Base-by-base conservation (phyloP, 2,113 vertebrate species). In the Anser cygnoides region DNA sequence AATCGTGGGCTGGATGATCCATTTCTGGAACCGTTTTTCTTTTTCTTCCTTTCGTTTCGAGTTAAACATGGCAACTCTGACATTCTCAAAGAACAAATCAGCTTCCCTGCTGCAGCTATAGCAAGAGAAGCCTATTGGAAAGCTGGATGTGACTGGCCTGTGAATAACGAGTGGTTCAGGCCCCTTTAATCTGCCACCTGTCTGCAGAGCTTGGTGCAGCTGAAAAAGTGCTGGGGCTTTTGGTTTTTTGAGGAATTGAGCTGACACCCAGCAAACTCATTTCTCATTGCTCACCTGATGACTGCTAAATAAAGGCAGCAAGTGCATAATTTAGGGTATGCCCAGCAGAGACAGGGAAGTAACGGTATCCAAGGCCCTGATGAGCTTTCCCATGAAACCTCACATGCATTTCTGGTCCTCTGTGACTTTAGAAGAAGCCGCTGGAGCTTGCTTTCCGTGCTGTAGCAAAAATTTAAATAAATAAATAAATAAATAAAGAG, bases 281-380 rank as follows among this genome's bases (percentile, higher is more conserved):
- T 20, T 79, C 31, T 10, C 9, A 9, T 5, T 26, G n/a, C 33
- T 95, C 20, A 37, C 52, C 92, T 74, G 57, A 49, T 72, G 75
- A 41, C 58, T 92, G 59, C 31, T 19, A 20, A 73, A 39, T 7
- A 9, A 44, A 86, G 66, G 66, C 61, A 78, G 59, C 49, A 41
- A 16, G 66, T 2, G 13, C 11, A n/a, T 58, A 16, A 19, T 20
- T 8, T 65, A 72, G 43, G 83, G 54, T 4, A 0, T 73, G 84
- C 54, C 50, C 89, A 95, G 44, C 76, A 80, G 14, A 57, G n/a
- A 74, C 10, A 29, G 71, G 82, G 94, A 92, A 93, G 89, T 88
- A 8, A 44, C 12, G 37, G 35, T n/a, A 6, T 22, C 37, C 43
- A 54, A 59, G n/a, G 79, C 20, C 6, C 25, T 62, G 54, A 54